These are phyloP conservation scores for Polia nebulosa DNA, from an alignment of 2,888 invertebrate genomes.

Conservation along the genomic window DNA sequence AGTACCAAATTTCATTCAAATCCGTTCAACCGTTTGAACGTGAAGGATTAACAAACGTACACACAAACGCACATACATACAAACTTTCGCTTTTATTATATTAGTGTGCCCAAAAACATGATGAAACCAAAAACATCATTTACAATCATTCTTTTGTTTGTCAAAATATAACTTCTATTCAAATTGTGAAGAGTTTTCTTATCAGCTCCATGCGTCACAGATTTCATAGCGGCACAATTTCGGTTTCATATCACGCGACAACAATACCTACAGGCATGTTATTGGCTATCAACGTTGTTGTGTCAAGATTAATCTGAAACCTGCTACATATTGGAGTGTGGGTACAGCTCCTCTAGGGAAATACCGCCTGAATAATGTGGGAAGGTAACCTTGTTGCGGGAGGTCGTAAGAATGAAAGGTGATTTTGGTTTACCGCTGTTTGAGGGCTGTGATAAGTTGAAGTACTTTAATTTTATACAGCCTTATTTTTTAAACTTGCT, in stretches of 20 bases:
- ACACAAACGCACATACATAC: too few relatives aligned
- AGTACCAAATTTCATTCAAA: too few relatives aligned
- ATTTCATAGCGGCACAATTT: conserved; percentile 23
- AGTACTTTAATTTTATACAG: too few relatives aligned
- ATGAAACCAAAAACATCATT: too few relatives aligned
- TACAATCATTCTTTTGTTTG: too few relatives aligned
- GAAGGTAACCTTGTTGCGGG: conserved; percentile 6
- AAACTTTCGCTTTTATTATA: too few relatives aligned
- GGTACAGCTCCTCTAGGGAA: conserved; percentile 47
- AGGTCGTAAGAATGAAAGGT: conserved; percentile 10
- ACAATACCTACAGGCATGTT: conserved; percentile 10
- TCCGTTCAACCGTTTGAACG: too few relatives aligned
- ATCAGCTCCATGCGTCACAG: conserved; percentile 1
- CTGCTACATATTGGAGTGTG: conserved; percentile 37
- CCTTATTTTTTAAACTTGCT: too few relatives aligned
- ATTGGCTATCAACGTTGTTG: conserved; percentile 38
- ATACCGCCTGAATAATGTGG: conserved; percentile 45
- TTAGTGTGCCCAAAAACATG: too few relatives aligned
- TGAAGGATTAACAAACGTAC: too few relatives aligned
- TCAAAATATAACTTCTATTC: too few relatives aligned
- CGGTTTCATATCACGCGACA: not conserved
- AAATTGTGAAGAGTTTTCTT: too few relatives aligned
- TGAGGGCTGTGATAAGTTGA: not conserved
- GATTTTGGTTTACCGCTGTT: conserved; percentile 12
- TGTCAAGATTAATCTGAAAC: conserved; percentile 48